Evolutionary conservation across 92 coral and sea anemone genomes (phyloP).

Genomic region (Zoanthus solanderi): DNA sequence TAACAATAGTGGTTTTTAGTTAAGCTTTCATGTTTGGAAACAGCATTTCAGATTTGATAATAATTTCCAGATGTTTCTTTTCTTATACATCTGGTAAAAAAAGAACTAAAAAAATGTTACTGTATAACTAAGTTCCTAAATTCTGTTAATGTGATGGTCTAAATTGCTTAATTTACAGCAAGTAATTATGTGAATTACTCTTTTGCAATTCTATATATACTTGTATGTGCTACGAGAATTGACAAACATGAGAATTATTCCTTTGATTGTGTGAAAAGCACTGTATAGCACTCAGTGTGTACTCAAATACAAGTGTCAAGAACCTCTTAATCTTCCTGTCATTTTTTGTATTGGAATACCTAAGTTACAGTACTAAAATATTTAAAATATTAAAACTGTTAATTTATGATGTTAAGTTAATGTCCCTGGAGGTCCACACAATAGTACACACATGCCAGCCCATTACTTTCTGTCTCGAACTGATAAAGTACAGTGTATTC

Average conservation of each 20-base stretch:
- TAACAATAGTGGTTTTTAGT: constrained; percentile 6
- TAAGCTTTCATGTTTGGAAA: constrained; percentile 2
- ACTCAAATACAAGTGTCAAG: neutral
- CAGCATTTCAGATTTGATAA: neutral
- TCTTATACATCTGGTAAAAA: neutral
- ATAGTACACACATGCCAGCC: constrained; percentile 7
- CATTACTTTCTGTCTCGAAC: neutral
- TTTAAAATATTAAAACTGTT: neutral
- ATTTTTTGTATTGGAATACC: neutral
- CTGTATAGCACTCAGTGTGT: neutral
- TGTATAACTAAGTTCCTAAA: neutral
- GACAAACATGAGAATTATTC: constrained; percentile 10
- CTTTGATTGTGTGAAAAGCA: neutral
- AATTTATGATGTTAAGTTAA: neutral
- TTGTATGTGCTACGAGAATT: neutral
- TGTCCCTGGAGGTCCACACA: neutral
- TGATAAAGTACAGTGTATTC: neutral
- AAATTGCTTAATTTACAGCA: constrained; percentile 12
- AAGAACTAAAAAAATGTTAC: neutral
- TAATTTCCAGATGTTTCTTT: neutral
- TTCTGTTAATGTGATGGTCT: constrained; percentile 3
- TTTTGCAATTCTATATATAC: neutral
- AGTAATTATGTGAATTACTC: neutral
- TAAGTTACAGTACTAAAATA: neutral
- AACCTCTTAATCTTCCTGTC: neutral